A percentile compares a stretch with the other conserved stretches of the same genome.
phyloP scores from a whole-genome alignment of 1,140 invertebrate species.

The Drosophila mauritiana region DNA sequence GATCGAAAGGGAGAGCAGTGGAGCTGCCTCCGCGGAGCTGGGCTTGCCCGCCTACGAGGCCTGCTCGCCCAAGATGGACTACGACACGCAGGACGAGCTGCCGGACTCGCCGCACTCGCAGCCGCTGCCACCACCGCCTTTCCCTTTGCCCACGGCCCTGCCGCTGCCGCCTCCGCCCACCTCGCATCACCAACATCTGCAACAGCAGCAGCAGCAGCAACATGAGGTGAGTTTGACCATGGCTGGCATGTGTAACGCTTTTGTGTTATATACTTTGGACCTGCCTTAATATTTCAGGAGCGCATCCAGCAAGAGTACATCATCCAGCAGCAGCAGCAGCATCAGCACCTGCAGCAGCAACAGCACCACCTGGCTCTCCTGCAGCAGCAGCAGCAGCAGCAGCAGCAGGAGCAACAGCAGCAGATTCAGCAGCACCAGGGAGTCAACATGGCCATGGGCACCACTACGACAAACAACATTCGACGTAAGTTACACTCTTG shows the following conservation, averaged over 20 bases:
- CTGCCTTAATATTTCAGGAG: conserved; percentile 24
- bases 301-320: conserved; percentile 75
- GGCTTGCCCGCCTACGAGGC: conserved; percentile 66
- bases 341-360: conserved; percentile 67
- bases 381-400: conserved; percentile 66
- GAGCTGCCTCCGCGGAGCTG: conserved; percentile 61
- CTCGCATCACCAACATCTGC: conserved; percentile 53
- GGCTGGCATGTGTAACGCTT: neutral
- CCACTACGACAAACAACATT: conserved; percentile 65
- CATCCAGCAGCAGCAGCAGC: conserved; percentile 74
- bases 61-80: conserved; percentile 72
- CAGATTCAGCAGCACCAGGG: conserved; percentile 57
- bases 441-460: conserved; percentile 59
- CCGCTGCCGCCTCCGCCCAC: conserved; percentile 41
- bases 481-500: conserved; percentile 46
- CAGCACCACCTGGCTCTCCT: conserved; percentile 70
- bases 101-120: conserved; percentile 67
- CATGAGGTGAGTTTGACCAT: conserved; percentile 22
- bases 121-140: conserved; percentile 48
- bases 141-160: conserved; percentile 37
- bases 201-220: conserved; percentile 54
- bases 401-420: conserved; percentile 59
- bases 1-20: conserved; percentile 64
- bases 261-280: too few species aligned
- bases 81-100: conserved; percentile 70